Evolutionary conservation across 35 echinoderm and acorn worm species (phyloP).

Genomic region (Diadema setosum): DNA sequence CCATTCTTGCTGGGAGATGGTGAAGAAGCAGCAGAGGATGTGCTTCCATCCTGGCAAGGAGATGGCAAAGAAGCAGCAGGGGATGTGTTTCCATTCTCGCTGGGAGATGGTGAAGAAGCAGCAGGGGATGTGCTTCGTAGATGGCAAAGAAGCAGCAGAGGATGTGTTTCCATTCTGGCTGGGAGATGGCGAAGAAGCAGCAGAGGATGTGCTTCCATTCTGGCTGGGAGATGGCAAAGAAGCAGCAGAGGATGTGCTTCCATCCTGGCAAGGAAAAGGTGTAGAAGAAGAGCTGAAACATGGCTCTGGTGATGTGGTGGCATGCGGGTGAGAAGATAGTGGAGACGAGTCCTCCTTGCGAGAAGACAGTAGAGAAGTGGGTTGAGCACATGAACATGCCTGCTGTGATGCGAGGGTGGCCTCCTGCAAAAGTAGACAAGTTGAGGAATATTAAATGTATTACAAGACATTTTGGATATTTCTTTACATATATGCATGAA

Average conservation of each 20-base stretch:
- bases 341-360: neutral
- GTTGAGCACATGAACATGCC: neutral
- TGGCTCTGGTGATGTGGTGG: neutral
- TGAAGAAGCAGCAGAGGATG: neutral
- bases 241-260: no score
- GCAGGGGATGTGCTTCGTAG: neutral
- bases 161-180: no score
- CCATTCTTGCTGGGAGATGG: neutral
- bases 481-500: neutral
- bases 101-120: neutral
- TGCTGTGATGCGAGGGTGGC: neutral
- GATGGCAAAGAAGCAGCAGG: neutral
- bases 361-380: neutral
- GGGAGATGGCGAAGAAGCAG: neutral
- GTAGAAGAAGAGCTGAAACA: neutral
- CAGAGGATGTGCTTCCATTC: no score
- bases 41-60: neutral
- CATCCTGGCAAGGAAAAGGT: no score
- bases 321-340: neutral
- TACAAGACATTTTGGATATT: no score
- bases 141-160: neutral
- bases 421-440: neutral
- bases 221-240: neutral
- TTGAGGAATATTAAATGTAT: neutral
- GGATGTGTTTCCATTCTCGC: neutral